Base-by-base conservation (phyloP, 2,113 vertebrate genomes). In the Zeus faber region DNA sequence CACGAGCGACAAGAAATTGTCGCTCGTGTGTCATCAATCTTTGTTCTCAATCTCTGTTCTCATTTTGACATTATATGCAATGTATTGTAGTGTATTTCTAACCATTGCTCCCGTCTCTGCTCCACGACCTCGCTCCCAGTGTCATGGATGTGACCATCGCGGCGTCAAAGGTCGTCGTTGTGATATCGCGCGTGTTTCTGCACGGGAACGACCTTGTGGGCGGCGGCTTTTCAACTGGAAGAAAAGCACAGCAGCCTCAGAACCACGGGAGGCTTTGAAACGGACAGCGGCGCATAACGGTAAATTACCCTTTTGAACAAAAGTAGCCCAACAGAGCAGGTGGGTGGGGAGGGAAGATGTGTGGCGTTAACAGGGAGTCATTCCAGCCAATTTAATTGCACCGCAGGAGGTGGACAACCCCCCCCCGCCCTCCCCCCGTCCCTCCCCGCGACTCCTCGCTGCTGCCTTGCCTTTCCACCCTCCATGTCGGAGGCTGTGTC, bases 301-400 rank as follows among this genome's bases (percentile, higher is more conserved):
- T 56, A 65, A 73, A 81, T 73, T 70, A 67, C 68, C 62, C 66
- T 56, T n/a, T 4, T 64, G 66, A 75, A 67, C 58, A 74, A 52
- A 72, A 72, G 49, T 31, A 57, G 58, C 66, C 20, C 22, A 10
- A 61, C 40, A 47, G 62, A 24, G 31, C 20, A 20, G 53, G 35
- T 41, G 44, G 41, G 58, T 43, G 54, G 29, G 53, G 40, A 14
- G 33, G 11, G 2, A 37, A 37, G 43, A 54, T 58, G 58, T 59
- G 60, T 65, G 62, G 44, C 46, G 39, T 49, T 60, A 67, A 77
- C 48, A 68, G 48, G 39, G 35, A 70, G 57, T 23, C 49, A 84
- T 84, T 82, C 59, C 54, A 70, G 37, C 54, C 74, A 39, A 81
- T 85, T 74, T 80, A 80, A 79, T 53, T 16, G 44, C 17, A 54